Conservation (phyloP, 2,888 invertebrate genomes). For the Elaeidobius kamerunicus region DNA sequence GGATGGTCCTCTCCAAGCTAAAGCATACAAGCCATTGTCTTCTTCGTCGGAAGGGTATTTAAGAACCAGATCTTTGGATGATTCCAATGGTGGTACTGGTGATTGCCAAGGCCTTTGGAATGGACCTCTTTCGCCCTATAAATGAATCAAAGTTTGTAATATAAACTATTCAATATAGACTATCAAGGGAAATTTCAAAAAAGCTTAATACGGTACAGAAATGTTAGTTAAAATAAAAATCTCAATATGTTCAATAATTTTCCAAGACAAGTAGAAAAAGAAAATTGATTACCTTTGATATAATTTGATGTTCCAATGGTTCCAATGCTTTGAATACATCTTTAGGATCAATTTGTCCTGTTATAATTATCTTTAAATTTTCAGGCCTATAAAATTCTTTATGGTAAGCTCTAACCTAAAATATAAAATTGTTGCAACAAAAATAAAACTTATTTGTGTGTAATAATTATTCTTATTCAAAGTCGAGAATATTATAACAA, state of each 20-base stretch:
- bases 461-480: too few species aligned
- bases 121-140: slow-evolving; percentile 52
- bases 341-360: slow-evolving; percentile 73
- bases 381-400: slow-evolving; percentile 84
- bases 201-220: too few species aligned
- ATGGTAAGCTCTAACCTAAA: slow-evolving; percentile 74
- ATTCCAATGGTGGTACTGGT: slow-evolving; percentile 61
- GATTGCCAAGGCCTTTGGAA: slow-evolving; percentile 78
- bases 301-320: slow-evolving; percentile 72
- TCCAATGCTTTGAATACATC: slow-evolving; percentile 72
- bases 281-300: slow-evolving; percentile 58
- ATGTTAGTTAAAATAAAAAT: too few species aligned
- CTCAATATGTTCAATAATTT: neutral
- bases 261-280: neutral
- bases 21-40: slow-evolving; percentile 72
- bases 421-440: neutral
- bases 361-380: slow-evolving; percentile 80
- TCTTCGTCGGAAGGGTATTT: slow-evolving; percentile 83
- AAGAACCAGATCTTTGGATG: slow-evolving; percentile 56
- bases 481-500: too few species aligned
- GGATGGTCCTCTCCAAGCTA: slow-evolving; percentile 80
- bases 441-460: too few species aligned
- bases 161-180: too few species aligned
- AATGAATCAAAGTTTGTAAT: too few species aligned
- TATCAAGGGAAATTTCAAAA: too few species aligned